Evolutionary conservation across 2,888 invertebrate genomes (phyloP), one percentile per base, ranked within the genome.

Genomic region (Apamea monoglypha): DNA sequence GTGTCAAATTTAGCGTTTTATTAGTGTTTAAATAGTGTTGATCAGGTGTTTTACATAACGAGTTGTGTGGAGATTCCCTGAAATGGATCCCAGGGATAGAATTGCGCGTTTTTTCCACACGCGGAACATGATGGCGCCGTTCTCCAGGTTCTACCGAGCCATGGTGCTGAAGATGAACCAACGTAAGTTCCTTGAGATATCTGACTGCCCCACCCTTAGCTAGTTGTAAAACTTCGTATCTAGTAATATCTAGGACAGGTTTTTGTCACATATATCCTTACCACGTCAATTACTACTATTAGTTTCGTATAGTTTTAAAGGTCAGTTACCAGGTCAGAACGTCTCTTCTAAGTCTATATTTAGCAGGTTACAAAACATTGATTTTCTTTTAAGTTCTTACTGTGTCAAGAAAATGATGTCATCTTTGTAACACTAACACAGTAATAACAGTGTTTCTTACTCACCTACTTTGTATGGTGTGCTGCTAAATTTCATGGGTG

Each of bases 161-260:
- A 95, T 97, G 96, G 96, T 96, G 91, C 96, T 96, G 90, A 96
- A 96, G 85, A 96, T 96, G 93, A 96, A 96, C 89, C 96, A 93
- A 88, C 96, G 97, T 96, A 89, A 96, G 96, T 96, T 76, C 56
- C 6, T 18, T 32, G 1, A 7, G 56, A 40, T 21, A 0, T 53
- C 16, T 47, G n/a, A 66, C 50, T 59, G 21, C 14, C 47, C 53
- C 25, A 56, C 50, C 56, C 18, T 29, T 14, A 32, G 5, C 53
- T 56, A 66, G n/a, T 12, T 25, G 16, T 16, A 12, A 7, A 32
- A 14, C 21, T 14, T 25, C 36, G 25, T 21, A 16, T 32, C 44
- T 36, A 40, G 2, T 12, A 25, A 14, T 1, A 18, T 53, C 1
- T 50, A 69, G 16, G 16, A 44, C 18, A 59, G 29, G 36, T 81